These are phyloP conservation scores for Lineus longissimus DNA, from an alignment of 1,140 invertebrate genomes.

Conservation along the genomic window DNA sequence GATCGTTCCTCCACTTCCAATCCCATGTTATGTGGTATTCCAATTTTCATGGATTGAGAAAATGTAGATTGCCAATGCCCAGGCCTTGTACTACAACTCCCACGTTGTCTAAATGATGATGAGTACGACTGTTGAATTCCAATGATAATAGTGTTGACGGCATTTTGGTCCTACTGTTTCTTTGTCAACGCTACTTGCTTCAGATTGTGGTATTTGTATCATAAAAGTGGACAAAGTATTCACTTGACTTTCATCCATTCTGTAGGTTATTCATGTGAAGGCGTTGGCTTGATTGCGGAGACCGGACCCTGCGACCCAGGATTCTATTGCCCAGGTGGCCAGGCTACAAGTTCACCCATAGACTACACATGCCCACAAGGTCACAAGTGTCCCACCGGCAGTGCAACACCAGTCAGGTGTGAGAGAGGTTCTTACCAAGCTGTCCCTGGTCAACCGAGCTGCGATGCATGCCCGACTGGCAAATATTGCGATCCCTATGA, in stretches of 20 bases:
- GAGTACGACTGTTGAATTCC: too few species aligned
- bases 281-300: slow-evolving; percentile 31
- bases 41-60: too few species aligned
- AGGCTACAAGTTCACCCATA: slow-evolving; percentile 30
- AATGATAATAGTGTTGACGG: too few species aligned
- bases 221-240: background rate
- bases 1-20: too few species aligned
- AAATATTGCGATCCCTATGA: slow-evolving; percentile 46
- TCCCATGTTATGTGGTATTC: too few species aligned
- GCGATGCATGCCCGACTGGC: slow-evolving; percentile 29
- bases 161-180: too few species aligned
- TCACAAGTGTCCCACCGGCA: slow-evolving; percentile 41
- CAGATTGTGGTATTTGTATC: too few species aligned
- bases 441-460: slow-evolving; percentile 23
- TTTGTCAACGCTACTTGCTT: too few species aligned
- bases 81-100: background rate
- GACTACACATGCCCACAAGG: slow-evolving; percentile 37
- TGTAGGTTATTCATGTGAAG: slow-evolving; percentile 44
- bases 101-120: background rate
- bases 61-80: too few species aligned
- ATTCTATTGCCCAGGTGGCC: slow-evolving; percentile 43
- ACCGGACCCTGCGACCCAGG: slow-evolving; percentile 35
- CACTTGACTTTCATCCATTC: background rate
- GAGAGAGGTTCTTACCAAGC: slow-evolving; percentile 33
- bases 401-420: slow-evolving; percentile 32